Evolutionary conservation across 2,888 invertebrate species (phyloP).

Genomic region (Spisula solida): DNA sequence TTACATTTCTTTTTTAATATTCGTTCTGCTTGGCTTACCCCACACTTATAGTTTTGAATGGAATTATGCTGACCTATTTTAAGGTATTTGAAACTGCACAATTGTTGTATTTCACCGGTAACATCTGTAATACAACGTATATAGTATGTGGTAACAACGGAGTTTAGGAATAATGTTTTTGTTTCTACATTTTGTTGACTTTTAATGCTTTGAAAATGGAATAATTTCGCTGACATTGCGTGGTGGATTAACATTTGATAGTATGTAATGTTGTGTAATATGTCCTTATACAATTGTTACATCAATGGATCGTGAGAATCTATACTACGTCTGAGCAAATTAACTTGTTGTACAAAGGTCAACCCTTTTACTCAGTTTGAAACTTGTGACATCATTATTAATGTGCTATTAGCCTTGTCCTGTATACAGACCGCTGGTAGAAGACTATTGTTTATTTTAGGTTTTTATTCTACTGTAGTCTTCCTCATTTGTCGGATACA

Average conservation of each 20-base stretch:
- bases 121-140: no score
- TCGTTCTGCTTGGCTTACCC: not conserved
- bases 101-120: not conserved
- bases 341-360: no score
- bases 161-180: not conserved
- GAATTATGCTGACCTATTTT: conserved; percentile 19
- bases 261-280: conserved; percentile 24
- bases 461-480: no score
- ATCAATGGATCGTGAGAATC: no score
- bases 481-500: no score
- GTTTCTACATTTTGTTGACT: not conserved
- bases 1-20: not conserved
- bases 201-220: not conserved
- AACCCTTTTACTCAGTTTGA: no score
- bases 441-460: no score
- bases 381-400: no score
- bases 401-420: no score
- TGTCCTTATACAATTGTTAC: not conserved
- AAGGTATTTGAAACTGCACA: conserved; percentile 23
- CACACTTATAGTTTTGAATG: conserved; percentile 11
- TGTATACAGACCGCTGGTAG: no score
- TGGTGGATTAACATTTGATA: not conserved
- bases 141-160: not conserved
- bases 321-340: no score
- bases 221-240: not conserved